Evolutionary conservation across 2,113 vertebrate genomes (phyloP).

Genomic region (Pogona vitticeps): DNA sequence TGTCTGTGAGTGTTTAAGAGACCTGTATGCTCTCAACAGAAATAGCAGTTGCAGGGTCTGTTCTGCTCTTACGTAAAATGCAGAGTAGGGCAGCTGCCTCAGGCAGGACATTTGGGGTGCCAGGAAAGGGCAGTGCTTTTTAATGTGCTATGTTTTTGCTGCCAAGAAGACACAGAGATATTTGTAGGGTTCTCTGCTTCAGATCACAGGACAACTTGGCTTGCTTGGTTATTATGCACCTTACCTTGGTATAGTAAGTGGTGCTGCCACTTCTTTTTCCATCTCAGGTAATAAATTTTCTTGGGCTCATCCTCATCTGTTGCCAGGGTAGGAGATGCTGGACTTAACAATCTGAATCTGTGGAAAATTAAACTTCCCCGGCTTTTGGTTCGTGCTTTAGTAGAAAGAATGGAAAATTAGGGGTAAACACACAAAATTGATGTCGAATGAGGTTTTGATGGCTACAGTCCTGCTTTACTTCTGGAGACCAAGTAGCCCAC

Average conservation of each 20-base stretch:
- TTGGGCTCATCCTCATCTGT: background rate
- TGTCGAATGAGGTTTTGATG: background rate
- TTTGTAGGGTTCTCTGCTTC: background rate
- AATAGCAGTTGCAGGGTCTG: background rate
- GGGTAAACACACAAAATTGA: background rate
- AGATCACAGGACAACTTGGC: background rate
- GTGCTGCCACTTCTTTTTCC: background rate
- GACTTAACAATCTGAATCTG: background rate
- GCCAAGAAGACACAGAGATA: background rate
- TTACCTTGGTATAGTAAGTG: background rate
- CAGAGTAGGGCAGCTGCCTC: background rate
- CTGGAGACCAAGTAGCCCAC: background rate
- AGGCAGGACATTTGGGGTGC: background rate
- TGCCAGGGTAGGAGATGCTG: background rate
- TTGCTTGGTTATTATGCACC: background rate
- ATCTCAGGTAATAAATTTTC: background rate
- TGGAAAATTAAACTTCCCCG: background rate
- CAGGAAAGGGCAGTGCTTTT: background rate
- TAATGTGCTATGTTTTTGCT: background rate
- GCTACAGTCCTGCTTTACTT: background rate
- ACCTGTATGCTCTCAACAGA: background rate
- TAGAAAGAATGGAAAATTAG: background rate
- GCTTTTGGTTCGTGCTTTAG: background rate
- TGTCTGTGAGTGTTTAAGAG: background rate
- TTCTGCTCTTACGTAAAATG: background rate